Evolutionary conservation across 1,140 invertebrate species (phyloP), one percentile per base, ranked within the genome.

Genomic region (Cydia fagiglandana): DNA sequence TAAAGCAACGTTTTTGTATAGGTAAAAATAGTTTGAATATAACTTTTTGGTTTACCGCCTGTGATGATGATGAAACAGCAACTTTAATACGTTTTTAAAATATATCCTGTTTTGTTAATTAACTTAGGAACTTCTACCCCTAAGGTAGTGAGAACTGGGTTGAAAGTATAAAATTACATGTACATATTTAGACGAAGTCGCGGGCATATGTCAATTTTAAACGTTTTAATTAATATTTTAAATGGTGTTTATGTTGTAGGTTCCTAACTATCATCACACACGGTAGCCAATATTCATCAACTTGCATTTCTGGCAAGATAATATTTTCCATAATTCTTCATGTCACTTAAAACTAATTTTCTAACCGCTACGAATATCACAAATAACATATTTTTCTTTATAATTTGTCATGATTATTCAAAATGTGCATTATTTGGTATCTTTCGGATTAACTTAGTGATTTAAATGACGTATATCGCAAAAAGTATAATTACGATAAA

Each of bases 341-440:
- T 66, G 24, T 70, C n/a, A 70, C 66, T 70, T 34, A 66, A n/a
- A 66, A 70, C 66, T 70, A 70, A 45, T 20, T 28, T 28, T 38
- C 66, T 70, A 70, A 70, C 66, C 66, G 12, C 66, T 70, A 70
- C 66, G 30, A 70, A 70, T 70, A 70, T 70, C 66, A 70, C 66
- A 70, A 70, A 70, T 70, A 70, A 70, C 66, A 70, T 70, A 61
- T 61, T 61, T 61, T 61, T 61, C 56, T 45, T 68, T 68, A 38
- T 70, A 38, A 41, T 41, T 38, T 70, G 66, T 70, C 66, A 70
- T 70, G 66, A 70, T 70, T 70, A 70, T 38, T 70, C 13, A 70
- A 70, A 41, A 41, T 70, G 66, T 70, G 66, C 66, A 70, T 70
- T 70, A 70, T 70, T 45, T 70, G 66, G 66, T 70, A 70, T 53